These are phyloP conservation scores for Saccopteryx bilineata DNA, from an alignment of 2,113 vertebrate genomes.

Conservation along the genomic window DNA sequence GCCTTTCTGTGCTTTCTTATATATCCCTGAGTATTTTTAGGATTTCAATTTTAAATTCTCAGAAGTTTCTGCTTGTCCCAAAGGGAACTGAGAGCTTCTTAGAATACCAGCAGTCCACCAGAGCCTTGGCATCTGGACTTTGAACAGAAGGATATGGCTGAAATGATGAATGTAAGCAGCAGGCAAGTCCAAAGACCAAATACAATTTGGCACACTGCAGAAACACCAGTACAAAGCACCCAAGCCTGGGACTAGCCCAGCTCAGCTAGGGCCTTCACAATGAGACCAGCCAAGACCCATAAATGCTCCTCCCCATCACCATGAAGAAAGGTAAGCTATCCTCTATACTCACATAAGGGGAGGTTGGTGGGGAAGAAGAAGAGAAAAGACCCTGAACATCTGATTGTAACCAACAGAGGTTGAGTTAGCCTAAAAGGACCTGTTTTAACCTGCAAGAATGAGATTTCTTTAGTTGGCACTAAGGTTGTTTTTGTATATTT, in stretches of 20 bases:
- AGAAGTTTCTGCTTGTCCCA: neutral
- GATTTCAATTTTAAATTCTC: no score
- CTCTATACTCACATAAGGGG: neutral
- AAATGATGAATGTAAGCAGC: neutral
- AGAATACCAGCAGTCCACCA: neutral
- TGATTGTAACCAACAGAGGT: neutral
- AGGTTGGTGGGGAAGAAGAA: neutral
- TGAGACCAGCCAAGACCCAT: neutral
- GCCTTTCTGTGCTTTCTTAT: no score
- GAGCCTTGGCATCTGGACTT: neutral
- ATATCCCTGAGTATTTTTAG: no score
- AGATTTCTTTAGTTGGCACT: neutral
- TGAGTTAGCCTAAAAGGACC: neutral
- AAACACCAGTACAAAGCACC: neutral
- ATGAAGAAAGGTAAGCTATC: neutral
- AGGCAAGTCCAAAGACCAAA: neutral
- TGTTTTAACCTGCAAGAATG: neutral
- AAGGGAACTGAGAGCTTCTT: neutral
- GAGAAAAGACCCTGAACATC: neutral
- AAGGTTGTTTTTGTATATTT: neutral
- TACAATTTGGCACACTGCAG: neutral
- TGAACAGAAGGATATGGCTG: neutral
- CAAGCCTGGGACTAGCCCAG: neutral
- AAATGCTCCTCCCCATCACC: neutral
- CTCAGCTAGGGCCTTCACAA: neutral